Evolutionary conservation across 2,797 vertebrate genomes (phyloP).

Genomic region (Aphelocoma californica): DNA sequence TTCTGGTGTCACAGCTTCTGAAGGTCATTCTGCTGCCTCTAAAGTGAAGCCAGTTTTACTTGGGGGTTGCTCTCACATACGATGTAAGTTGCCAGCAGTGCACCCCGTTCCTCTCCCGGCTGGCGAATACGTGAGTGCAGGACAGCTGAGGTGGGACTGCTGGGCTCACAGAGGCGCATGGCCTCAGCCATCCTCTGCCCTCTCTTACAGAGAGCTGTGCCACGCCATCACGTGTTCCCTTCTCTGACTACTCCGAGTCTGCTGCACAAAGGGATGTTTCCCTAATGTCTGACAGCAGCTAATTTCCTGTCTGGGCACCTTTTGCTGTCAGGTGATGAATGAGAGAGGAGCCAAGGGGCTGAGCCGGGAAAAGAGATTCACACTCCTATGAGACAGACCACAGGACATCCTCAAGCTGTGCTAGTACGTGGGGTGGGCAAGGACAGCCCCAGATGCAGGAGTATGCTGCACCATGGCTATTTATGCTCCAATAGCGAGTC

Average conservation of each 20-base stretch:
- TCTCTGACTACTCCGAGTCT: neutral
- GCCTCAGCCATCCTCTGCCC: neutral
- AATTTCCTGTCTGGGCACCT: slow-evolving; percentile 9
- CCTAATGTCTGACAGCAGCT: neutral
- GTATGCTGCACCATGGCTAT: neutral
- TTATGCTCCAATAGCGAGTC: neutral
- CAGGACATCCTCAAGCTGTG: neutral
- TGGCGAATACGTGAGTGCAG: fast-evolving
- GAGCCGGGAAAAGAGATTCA: neutral
- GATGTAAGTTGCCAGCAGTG: neutral
- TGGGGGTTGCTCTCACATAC: neutral
- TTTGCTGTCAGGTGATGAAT: neutral
- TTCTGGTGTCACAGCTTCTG: neutral
- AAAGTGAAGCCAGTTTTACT: neutral
- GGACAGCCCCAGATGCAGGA: fast-evolving
- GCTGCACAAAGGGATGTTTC: neutral
- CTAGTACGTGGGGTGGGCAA: neutral
- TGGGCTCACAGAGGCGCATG: neutral
- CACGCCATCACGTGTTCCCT: fast-evolving
- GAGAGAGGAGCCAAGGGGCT: neutral
- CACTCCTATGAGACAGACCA: neutral
- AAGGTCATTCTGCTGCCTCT: neutral
- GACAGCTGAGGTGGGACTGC: neutral
- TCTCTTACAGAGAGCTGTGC: neutral
- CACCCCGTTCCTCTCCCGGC: fast-evolving